phyloP scores from a whole-genome alignment of 2,888 invertebrate species.

The Fragum sueziense region DNA sequence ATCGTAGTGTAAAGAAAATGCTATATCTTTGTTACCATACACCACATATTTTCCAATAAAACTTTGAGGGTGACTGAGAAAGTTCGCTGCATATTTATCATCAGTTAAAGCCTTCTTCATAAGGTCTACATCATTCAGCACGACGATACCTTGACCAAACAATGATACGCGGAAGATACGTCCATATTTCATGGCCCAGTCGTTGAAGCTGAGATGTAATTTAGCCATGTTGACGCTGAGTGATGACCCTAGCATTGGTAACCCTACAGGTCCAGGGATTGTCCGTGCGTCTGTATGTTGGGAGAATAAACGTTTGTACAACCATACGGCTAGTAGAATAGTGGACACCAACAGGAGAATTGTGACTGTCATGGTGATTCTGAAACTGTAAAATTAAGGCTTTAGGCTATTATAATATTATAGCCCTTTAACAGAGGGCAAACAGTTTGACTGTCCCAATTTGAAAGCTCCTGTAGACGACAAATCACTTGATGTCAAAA shows the following conservation, averaged over 20 bases:
- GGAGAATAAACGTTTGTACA: neutral
- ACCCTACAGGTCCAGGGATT: conserved; percentile 24
- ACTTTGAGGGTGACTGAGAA: conserved; percentile 17
- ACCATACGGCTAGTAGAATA: neutral
- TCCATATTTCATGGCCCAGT: conserved; percentile 28
- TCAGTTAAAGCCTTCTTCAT: conserved; percentile 23
- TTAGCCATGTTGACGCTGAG: conserved; percentile 13
- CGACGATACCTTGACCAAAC: conserved; percentile 27
- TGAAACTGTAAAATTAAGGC: too few species aligned
- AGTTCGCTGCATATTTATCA: conserved; percentile 15
- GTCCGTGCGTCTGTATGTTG: neutral
- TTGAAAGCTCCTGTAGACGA: too few species aligned
- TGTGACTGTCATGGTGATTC: neutral
- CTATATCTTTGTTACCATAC: conserved; percentile 9
- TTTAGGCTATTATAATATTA: too few species aligned
- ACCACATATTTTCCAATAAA: conserved; percentile 11
- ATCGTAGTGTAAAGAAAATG: neutral
- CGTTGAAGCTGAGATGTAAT: conserved; percentile 27
- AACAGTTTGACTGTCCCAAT: too few species aligned
- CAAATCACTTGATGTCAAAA: too few species aligned
- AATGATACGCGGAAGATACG: conserved; percentile 17
- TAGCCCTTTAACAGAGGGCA: too few species aligned
- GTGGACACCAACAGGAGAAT: neutral
- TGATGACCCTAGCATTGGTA: conserved; percentile 23
- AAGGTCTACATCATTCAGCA: conserved; percentile 28